A percentile compares a stretch with the other conserved stretches of the same genome.
phyloP scores from a whole-genome alignment of 2,797 vertebrate species.

The Erithacus rubecula region DNA sequence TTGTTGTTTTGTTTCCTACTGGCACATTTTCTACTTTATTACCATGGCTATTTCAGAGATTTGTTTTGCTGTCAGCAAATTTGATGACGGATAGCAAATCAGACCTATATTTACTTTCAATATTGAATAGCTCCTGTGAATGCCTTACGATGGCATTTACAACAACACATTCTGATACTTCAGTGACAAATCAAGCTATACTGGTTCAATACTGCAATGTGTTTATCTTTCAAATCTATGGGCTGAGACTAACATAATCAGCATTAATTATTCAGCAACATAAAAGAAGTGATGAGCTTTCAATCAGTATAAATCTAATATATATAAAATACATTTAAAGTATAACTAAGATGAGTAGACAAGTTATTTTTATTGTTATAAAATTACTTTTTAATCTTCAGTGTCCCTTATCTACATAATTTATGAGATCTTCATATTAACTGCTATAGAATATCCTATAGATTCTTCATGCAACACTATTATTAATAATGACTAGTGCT shows the following conservation, averaged over 20 bases:
- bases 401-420: background rate
- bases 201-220: background rate
- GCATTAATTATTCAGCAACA: conserved; percentile 33
- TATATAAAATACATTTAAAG: conserved; percentile 26
- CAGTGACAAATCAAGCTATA: background rate
- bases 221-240: background rate
- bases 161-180: background rate
- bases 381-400: background rate
- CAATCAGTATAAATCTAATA: conserved; percentile 12
- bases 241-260: background rate
- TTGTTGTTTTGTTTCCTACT: background rate
- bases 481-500: background rate
- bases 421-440: background rate
- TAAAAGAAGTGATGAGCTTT: background rate
- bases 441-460: background rate
- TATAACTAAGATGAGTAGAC: background rate
- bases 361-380: background rate
- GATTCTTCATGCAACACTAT: background rate
- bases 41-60: background rate
- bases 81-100: background rate
- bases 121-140: background rate
- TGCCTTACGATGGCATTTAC: background rate
- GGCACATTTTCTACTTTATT: background rate
- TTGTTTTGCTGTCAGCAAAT: background rate
- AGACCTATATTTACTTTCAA: background rate